Evolutionary conservation across 2,888 invertebrate species (phyloP).

Genomic region (Rhagonycha fulva): DNA sequence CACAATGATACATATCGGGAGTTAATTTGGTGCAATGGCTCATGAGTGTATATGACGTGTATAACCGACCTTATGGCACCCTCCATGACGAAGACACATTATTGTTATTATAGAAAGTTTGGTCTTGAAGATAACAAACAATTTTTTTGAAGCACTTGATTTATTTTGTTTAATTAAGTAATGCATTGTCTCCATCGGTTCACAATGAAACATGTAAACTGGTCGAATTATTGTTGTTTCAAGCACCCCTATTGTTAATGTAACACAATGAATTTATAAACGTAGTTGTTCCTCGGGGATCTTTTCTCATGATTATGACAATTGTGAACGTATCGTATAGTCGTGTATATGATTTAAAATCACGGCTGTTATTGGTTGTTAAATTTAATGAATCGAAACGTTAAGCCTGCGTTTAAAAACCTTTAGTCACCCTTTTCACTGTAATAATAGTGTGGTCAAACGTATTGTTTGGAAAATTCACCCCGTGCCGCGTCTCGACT

Average conservation of each 20-base stretch:
- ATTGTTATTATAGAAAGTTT: conserved; percentile 21
- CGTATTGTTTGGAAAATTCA: conserved; percentile 45
- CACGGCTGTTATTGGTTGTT: conserved; percentile 42
- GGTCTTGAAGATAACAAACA: conserved; percentile 24
- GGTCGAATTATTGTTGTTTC: background rate
- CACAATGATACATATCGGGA: conserved; percentile 27
- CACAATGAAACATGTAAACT: background rate
- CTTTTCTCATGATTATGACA: conserved; percentile 5
- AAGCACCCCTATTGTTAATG: conserved; percentile 9
- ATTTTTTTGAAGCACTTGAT: background rate
- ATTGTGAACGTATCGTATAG: conserved; percentile 26
- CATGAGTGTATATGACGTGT: conserved; percentile 36
- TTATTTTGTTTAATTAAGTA: background rate
- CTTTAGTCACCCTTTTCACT: conserved; percentile 40
- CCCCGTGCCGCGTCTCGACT: conserved; percentile 32
- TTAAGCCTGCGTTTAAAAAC: conserved; percentile 45
- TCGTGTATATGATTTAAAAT: conserved; percentile 35
- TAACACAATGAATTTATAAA: conserved; percentile 7
- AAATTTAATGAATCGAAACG: conserved; percentile 48
- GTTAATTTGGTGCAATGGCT: conserved; percentile 35
- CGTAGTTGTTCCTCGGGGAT: conserved; percentile 12
- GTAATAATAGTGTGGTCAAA: conserved; percentile 47
- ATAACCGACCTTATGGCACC: conserved; percentile 26
- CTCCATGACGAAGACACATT: conserved; percentile 37
- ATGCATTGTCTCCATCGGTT: background rate